Evolutionary conservation across 2,888 invertebrate genomes (phyloP), one percentile per base, ranked within the genome.

Genomic region (Fissipunctia ypsillon): DNA sequence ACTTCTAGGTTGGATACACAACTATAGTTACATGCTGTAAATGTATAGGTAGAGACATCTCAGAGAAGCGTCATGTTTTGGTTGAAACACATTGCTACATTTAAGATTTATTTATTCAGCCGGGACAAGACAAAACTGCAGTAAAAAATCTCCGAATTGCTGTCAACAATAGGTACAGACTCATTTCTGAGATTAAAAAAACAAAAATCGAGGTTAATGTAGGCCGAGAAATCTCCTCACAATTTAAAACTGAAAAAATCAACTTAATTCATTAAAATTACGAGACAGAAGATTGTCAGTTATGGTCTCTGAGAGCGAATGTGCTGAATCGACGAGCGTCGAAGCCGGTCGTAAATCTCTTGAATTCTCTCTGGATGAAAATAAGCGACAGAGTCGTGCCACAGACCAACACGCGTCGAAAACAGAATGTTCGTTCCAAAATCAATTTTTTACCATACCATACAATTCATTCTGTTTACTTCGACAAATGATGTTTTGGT

Each of bases 271-370:
- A 88, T 90, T 91, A 89, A 93, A 94, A 93, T 93, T 94, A 94
- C 91, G 93, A 92, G 93, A 94, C 93, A 91, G 89, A 90, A 90
- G 94, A 94, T 93, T 93, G 94, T 94, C 94, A 94, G 94, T 93
- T 93, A 94, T 91, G 92, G 92, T 91, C 92, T 90, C 89, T 87
- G 91, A 90, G 92, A 90, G 89, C 89, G 92, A 93, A 94, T 94
- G 93, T 93, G 95, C 95, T 95, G 95, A 95, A 94, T 95, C 92
- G 93, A 90, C 91, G 93, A 92, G 90, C 91, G 92, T 82, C 91
- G 90, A 92, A 92, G 93, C 90, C 92, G 93, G 90, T 94, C 95
- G 93, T 95, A 95, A 95, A 95, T 95, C 94, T 92, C 90, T 87
- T 87, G 89, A 89, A 90, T 92, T 92, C 92, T 90, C 90, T 92